Percentiles rank a stretch among this genome's conserved stretches.
phyloP scores from a whole-genome alignment of 2,888 invertebrate genomes.

The Mythimna vitellina region DNA sequence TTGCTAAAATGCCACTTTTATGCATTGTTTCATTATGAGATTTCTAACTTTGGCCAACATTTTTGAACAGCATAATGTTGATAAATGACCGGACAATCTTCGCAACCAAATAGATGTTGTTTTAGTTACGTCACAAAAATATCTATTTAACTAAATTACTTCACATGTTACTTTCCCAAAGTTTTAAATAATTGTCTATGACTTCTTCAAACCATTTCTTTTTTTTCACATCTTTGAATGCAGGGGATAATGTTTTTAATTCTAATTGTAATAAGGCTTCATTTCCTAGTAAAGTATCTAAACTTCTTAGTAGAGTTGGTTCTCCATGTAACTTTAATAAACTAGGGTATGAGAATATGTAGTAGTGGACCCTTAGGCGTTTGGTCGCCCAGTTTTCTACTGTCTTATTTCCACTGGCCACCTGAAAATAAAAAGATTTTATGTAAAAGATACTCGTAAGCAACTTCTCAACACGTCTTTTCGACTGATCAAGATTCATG shows the following conservation, averaged over 20 bases:
- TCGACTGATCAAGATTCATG: neutral
- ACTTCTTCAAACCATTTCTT: constrained; percentile 96
- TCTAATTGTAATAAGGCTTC: constrained; percentile 96
- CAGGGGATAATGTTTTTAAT: constrained; percentile 94
- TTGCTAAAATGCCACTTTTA: constrained; percentile 41
- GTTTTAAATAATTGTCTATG: constrained; percentile 96
- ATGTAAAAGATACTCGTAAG: constrained; percentile 11
- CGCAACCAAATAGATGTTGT: constrained; percentile 25
- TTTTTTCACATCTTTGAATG: constrained; percentile 94
- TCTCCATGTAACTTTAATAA: constrained; percentile 96
- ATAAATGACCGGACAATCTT: constrained; percentile 33
- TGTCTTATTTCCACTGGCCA: constrained; percentile 95
- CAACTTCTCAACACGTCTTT: neutral
- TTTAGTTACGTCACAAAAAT: constrained; percentile 51
- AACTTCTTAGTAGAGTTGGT: constrained; percentile 92
- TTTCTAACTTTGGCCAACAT: constrained; percentile 39
- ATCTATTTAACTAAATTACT: constrained; percentile 64
- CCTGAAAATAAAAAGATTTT: constrained; percentile 72
- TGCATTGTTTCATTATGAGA: constrained; percentile 54
- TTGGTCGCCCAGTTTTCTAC: constrained; percentile 94
- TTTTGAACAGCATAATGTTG: constrained; percentile 24
- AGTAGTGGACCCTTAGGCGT: constrained; percentile 93
- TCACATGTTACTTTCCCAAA: constrained; percentile 97
- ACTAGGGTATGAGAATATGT: constrained; percentile 95
- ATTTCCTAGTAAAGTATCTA: constrained; percentile 94